These are phyloP conservation scores for Naso thynnoides DNA, from an alignment of 2,797 vertebrate genomes.

Conservation along the genomic window DNA sequence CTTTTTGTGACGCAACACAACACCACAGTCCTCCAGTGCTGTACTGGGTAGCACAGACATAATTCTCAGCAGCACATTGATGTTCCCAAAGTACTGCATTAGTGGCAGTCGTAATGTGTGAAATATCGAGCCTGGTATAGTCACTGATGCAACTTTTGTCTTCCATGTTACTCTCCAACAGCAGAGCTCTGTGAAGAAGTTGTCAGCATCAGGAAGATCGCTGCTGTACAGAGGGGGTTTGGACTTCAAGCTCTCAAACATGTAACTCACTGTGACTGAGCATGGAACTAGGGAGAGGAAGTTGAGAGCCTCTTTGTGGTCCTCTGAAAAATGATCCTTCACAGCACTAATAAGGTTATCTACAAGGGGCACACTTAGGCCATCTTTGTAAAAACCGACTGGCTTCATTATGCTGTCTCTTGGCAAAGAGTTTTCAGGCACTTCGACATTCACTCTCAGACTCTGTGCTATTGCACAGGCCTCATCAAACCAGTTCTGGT, in stretches of 20 bases:
- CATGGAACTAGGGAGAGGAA: slow-evolving; percentile 86
- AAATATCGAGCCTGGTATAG: slow-evolving; percentile 85
- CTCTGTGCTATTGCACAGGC: slow-evolving; percentile 83
- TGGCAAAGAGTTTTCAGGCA: slow-evolving; percentile 80
- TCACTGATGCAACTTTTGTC: slow-evolving; percentile 86
- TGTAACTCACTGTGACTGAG: slow-evolving; percentile 87
- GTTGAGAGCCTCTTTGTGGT: slow-evolving; percentile 89
- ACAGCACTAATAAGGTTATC: slow-evolving; percentile 87
- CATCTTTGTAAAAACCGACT: slow-evolving; percentile 84
- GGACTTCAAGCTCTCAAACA: slow-evolving; percentile 87
- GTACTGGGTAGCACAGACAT: slow-evolving; percentile 89
- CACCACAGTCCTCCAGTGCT: slow-evolving; percentile 85
- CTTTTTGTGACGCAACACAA: slow-evolving; percentile 83
- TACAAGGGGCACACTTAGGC: slow-evolving; percentile 85
- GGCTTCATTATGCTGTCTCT: slow-evolving; percentile 85
- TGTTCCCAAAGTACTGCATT: slow-evolving; percentile 89
- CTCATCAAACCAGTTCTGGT: slow-evolving; percentile 90
- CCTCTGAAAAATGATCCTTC: slow-evolving; percentile 89
- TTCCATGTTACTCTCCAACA: slow-evolving; percentile 91
- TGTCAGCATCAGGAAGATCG: slow-evolving; percentile 87
- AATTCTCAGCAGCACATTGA: slow-evolving; percentile 85
- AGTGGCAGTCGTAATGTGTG: slow-evolving; percentile 86
- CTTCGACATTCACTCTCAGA: slow-evolving; percentile 84
- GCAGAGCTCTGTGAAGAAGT: slow-evolving; percentile 88
- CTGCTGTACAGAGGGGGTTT: slow-evolving; percentile 87